Conservation (phyloP, 1,140 invertebrate genomes). For the Phenacoccus solenopsis region DNA sequence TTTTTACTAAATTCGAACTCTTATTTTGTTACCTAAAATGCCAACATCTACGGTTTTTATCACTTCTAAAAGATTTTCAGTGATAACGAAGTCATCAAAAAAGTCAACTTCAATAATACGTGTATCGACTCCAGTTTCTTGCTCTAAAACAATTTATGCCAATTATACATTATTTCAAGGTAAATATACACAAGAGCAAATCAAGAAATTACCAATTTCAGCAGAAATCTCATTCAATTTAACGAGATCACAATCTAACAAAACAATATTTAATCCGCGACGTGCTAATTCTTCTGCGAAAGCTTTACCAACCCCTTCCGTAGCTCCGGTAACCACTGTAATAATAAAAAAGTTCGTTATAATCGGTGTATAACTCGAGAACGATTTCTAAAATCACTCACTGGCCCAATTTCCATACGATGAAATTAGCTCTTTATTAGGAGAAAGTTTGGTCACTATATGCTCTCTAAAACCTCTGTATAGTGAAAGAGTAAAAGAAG, state of each 20-base stretch:
- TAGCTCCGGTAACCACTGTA: slow-evolving; percentile 72
- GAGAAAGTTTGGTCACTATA: neutral
- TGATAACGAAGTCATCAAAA: slow-evolving; percentile 8
- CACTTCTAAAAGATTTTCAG: neutral
- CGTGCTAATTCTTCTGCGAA: slow-evolving; percentile 70
- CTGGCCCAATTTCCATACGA: neutral
- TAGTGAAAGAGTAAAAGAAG: neutral
- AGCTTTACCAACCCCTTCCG: slow-evolving; percentile 83
- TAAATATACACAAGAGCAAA: no score
- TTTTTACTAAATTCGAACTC: no score
- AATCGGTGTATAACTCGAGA: neutral
- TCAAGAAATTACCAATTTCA: slow-evolving; percentile 45
- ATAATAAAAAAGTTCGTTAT: neutral
- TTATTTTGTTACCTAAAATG: neutral
- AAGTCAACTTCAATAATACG: neutral
- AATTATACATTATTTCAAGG: no score
- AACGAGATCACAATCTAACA: slow-evolving; percentile 63
- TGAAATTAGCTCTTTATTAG: neutral
- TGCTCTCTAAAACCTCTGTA: slow-evolving; percentile 6
- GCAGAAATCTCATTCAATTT: slow-evolving; percentile 56
- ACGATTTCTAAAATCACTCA: neutral
- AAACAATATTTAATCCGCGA: slow-evolving; percentile 62
- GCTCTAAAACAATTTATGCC: no score
- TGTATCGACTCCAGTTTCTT: slow-evolving; percentile 11
- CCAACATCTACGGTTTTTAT: neutral